These are phyloP conservation scores for Stenolophus ochropezus DNA, from an alignment of 2,888 invertebrate genomes.

Conservation along the genomic window DNA sequence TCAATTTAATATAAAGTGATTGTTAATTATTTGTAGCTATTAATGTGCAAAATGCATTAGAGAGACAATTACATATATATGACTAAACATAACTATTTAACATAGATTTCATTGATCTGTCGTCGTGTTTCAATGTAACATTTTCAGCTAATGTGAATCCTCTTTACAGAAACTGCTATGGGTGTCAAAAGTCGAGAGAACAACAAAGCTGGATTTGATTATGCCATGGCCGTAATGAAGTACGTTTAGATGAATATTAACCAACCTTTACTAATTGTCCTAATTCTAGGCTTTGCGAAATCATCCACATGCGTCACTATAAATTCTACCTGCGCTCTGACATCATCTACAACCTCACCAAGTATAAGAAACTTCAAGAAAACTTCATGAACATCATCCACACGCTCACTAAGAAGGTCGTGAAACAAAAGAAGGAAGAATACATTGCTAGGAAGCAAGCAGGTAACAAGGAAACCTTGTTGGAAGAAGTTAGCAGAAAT, in stretches of 20 bases:
- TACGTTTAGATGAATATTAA: slow-evolving; percentile 64
- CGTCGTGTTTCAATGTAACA: too few species aligned
- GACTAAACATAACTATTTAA: too few species aligned
- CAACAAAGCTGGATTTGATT: slow-evolving; percentile 74
- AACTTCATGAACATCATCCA: slow-evolving; percentile 73
- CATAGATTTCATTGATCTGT: too few species aligned
- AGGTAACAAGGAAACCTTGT: slow-evolving; percentile 47
- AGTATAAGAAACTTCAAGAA: slow-evolving; percentile 72
- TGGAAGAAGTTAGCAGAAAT: slow-evolving; percentile 56
- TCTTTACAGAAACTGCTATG: slow-evolving; percentile 74
- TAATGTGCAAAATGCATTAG: too few species aligned
- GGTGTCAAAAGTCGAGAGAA: slow-evolving; percentile 73
- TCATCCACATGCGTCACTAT: slow-evolving; percentile 74
- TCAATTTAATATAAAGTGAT: too few species aligned
- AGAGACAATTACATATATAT: too few species aligned
- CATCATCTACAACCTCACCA: slow-evolving; percentile 73
- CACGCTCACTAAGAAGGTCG: slow-evolving; percentile 75
- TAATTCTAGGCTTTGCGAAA: slow-evolving; percentile 72
- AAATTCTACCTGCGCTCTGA: slow-evolving; percentile 73
- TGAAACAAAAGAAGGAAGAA: slow-evolving; percentile 85
- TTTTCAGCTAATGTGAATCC: background rate
- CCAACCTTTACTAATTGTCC: background rate
- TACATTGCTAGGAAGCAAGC: slow-evolving; percentile 73
- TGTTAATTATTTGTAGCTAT: too few species aligned
- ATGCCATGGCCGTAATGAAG: slow-evolving; percentile 77